Conservation (phyloP, 2,888 invertebrate species). For the Pristionchus mayeri region DNA sequence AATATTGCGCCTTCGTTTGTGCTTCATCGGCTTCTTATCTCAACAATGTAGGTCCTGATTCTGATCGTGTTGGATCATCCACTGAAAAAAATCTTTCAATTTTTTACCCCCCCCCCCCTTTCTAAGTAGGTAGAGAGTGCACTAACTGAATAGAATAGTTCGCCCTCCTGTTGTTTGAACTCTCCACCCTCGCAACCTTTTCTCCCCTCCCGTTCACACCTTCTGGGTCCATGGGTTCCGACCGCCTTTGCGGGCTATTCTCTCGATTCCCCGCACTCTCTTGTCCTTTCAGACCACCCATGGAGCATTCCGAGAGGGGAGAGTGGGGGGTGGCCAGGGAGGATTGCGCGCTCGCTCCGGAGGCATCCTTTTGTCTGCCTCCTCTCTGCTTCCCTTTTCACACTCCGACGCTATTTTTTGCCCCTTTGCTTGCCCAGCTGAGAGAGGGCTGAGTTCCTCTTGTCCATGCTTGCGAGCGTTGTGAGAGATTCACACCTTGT, state of each 20-base stretch:
- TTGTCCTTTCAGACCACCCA: not conserved
- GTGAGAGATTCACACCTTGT: too few relatives aligned
- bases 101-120: not conserved
- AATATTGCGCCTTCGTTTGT: not conserved
- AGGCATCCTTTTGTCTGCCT: conserved; percentile 4
- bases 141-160: too few relatives aligned
- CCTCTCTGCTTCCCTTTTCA: not conserved
- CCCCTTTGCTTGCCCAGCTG: conserved; percentile 8
- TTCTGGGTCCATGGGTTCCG: not conserved
- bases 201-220: not conserved
- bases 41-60: not conserved
- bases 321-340: not conserved
- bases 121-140: too few relatives aligned
- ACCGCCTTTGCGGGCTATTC: not conserved
- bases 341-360: not conserved
- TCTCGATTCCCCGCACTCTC: not conserved
- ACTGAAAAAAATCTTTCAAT: not conserved
- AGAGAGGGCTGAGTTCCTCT: not conserved
- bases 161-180: not conserved
- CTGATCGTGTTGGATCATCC: too few relatives aligned
- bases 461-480: too few relatives aligned
- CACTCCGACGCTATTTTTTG: conserved; percentile 1
- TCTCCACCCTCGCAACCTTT: not conserved
- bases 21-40: not conserved
- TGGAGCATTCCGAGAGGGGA: not conserved